Percentiles rank a stretch among this genome's conserved stretches.
Evolutionary conservation across 2,113 vertebrate genomes (phyloP).

Genomic region (Ophiodon elongatus): DNA sequence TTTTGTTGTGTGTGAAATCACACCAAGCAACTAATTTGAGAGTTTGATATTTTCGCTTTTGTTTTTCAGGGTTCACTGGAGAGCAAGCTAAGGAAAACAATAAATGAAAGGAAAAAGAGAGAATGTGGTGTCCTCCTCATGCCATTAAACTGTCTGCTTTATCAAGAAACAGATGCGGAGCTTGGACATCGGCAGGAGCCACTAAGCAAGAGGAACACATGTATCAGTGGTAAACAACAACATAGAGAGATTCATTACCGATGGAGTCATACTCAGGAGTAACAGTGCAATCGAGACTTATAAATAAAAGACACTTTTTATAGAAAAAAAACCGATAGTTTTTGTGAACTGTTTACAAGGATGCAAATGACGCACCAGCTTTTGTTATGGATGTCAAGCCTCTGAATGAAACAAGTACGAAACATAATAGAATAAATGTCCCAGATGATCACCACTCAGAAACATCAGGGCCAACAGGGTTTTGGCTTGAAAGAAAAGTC

Average conservation of each 20-base stretch:
- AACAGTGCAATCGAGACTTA: constrained; percentile 25
- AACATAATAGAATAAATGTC: constrained; percentile 31
- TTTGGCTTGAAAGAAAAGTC: constrained; percentile 19
- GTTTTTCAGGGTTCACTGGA: constrained; percentile 15
- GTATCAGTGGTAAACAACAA: constrained; percentile 38
- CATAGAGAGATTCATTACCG: constrained; percentile 22
- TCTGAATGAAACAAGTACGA: constrained; percentile 22
- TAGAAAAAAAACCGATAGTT: constrained; percentile 15
- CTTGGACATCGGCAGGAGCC: constrained; percentile 29
- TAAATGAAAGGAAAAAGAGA: not conserved
- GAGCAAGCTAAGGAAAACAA: not conserved
- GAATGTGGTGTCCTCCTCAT: constrained; percentile 19
- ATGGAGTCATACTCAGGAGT: constrained; percentile 34
- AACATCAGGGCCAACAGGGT: constrained; percentile 1
- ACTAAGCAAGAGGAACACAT: constrained; percentile 21
- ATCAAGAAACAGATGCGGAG: constrained; percentile 57
- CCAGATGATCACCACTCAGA: constrained; percentile 34
- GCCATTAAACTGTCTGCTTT: constrained; percentile 52
- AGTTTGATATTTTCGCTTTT: constrained; percentile 17
- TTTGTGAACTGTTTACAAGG: constrained; percentile 12
- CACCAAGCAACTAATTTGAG: constrained; percentile 24
- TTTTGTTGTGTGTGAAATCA: constrained; percentile 21
- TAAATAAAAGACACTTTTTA: constrained; percentile 5
- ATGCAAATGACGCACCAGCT: not conserved
- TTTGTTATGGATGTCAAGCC: constrained; percentile 27